Conservation (phyloP, 2,113 vertebrate genomes). For the Clarias macrocephalus region DNA sequence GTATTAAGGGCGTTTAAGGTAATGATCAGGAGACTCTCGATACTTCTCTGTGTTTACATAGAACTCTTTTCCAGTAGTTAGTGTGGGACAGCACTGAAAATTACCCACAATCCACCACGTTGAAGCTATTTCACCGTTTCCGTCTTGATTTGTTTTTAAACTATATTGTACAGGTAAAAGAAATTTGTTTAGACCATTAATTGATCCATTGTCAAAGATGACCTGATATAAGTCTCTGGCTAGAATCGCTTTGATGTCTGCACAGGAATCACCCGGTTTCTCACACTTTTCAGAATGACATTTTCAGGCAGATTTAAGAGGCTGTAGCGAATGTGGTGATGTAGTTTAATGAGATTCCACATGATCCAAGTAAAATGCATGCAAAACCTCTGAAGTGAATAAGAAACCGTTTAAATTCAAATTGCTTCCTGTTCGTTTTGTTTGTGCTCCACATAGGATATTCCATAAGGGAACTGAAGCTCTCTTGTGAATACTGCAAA, state of each 20-base stretch:
- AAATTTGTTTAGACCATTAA: not conserved
- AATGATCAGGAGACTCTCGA: not conserved
- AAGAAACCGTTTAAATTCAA: not conserved
- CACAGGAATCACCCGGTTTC: not conserved
- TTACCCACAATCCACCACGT: not conserved
- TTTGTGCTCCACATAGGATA: not conserved
- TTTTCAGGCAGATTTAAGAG: not conserved
- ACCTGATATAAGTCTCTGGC: not conserved
- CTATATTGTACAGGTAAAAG: not conserved
- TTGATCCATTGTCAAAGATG: not conserved
- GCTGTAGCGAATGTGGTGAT: not conserved
- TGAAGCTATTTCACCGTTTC: not conserved
- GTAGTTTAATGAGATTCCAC: not conserved
- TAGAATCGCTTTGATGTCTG: not conserved
- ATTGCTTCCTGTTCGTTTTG: not conserved
- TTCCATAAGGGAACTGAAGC: not conserved
- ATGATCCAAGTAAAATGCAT: not conserved
- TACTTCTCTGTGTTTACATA: constrained; percentile 5
- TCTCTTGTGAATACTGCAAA: not conserved
- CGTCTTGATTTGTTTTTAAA: not conserved
- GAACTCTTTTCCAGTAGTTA: not conserved
- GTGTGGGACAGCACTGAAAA: not conserved
- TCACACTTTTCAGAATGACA: not conserved
- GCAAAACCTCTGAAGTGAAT: not conserved
- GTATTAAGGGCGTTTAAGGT: not conserved